Percentiles rank a stretch among this genome's conserved stretches.
Evolutionary conservation across 2,113 vertebrate species (phyloP).

Genomic region (Gallinago jamesoni): DNA sequence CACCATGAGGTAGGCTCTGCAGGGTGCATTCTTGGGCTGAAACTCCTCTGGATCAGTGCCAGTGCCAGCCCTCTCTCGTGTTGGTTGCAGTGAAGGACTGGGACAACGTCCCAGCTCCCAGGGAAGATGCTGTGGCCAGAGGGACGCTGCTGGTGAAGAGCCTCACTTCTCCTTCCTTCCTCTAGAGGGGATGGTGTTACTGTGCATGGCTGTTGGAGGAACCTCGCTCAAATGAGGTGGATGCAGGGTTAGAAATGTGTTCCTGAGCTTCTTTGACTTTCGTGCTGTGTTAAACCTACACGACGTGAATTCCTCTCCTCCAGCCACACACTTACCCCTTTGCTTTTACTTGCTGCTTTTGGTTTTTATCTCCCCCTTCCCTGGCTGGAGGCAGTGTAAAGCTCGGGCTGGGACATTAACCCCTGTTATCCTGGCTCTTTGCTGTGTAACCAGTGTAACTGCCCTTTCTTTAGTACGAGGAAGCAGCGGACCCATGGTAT

Average conservation of each 20-base stretch:
- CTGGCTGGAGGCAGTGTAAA: background rate
- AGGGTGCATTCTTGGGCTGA: background rate
- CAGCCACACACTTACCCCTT: background rate
- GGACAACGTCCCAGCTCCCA: background rate
- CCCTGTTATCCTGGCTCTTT: background rate
- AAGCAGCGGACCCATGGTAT: fast-evolving
- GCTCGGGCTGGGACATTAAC: background rate
- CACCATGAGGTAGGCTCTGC: background rate
- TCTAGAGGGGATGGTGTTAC: constrained; percentile 25
- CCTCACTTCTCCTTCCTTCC: background rate
- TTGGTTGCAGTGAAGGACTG: background rate
- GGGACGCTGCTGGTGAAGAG: fast-evolving
- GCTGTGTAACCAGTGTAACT: background rate
- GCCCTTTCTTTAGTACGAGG: fast-evolving
- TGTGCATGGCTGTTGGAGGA: background rate
- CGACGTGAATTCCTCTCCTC: fast-evolving
- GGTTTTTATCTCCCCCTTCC: background rate
- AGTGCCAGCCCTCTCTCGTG: background rate
- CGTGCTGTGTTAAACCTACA: fast-evolving
- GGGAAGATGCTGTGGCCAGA: background rate
- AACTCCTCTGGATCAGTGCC: background rate
- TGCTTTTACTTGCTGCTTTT: background rate
- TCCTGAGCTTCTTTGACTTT: background rate
- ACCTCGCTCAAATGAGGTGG: fast-evolving
- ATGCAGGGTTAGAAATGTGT: background rate